These are phyloP conservation scores for Thaumatotibia leucotreta DNA, from an alignment of 1,140 invertebrate species.

Conservation along the genomic window DNA sequence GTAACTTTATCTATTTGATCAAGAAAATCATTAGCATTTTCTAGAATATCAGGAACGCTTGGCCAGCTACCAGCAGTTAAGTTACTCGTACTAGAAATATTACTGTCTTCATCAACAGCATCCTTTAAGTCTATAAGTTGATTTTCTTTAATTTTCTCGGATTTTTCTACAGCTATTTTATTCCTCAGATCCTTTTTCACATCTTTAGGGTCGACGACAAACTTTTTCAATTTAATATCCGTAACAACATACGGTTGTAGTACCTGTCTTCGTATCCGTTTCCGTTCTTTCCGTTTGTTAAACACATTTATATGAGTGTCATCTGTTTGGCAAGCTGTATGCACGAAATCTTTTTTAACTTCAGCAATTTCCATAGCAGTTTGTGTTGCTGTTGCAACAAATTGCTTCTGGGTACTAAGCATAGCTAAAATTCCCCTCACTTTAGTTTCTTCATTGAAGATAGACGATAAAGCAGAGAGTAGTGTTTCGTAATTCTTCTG, in stretches of 20 bases:
- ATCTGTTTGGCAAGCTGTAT: background rate
- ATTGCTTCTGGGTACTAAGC: slow-evolving; percentile 25
- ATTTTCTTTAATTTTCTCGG: background rate
- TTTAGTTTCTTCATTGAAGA: slow-evolving; percentile 46
- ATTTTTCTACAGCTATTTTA: background rate
- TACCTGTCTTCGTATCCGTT: background rate
- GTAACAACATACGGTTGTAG: slow-evolving; percentile 25
- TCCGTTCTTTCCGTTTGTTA: slow-evolving; percentile 18
- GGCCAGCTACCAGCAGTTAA: background rate
- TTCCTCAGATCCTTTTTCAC: background rate
- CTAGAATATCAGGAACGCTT: background rate
- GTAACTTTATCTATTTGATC: background rate
- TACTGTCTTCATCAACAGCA: background rate
- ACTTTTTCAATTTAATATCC: slow-evolving; percentile 20
- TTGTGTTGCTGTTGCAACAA: slow-evolving; percentile 2
- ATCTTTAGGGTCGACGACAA: slow-evolving; percentile 20
- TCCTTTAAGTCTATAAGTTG: background rate
- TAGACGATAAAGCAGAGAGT: slow-evolving; percentile 39
- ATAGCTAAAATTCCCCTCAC: slow-evolving; percentile 45
- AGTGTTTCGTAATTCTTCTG: slow-evolving; percentile 52
- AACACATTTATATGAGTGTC: slow-evolving; percentile 26
- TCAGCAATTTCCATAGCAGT: slow-evolving; percentile 1
- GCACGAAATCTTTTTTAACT: background rate
- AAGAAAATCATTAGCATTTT: background rate
- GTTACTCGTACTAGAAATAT: background rate